Base-by-base conservation (phyloP, 2,113 vertebrate species). In the Haemorhous mexicanus region DNA sequence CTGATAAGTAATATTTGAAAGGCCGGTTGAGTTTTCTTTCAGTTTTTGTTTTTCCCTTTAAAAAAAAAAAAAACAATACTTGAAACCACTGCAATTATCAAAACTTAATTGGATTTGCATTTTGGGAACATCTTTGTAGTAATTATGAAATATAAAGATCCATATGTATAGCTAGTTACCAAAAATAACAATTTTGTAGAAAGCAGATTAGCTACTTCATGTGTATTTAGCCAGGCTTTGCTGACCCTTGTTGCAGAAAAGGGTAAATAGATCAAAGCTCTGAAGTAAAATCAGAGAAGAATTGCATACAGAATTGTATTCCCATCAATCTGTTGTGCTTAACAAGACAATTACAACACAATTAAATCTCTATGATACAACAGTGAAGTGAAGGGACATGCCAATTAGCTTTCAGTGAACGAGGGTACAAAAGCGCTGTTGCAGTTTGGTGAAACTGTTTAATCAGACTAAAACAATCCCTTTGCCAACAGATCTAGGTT, bases 11-110 rank as follows among this genome's bases (percentile, higher is more conserved):
- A 68, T 79, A 84, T 68, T 62, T 74, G 33, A 85, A 83, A 91
- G 47, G 16, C 13, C 18, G 63, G 11, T 4, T 90, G 43, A 46
- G 9, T 23, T 87, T 93, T 82, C 15, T 68, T 83, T 67, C 5
- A 2, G 4, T 24, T 76, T 5, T 4, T 30, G 0, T 0, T 37
- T 28, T 53, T 39, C 19, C 5, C 10, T 59, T 27, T 49, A 5
- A 5, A 39, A 15, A 20, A 26, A 6, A 28, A 15, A 43, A 52
- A 7, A 53, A 0, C 19, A 33, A 27, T 33, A 33, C 16, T 86
- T 81, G 47, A 61, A 93, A 6, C 7, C 6, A 35, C 35, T 90
- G 13, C 4, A 55, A 33, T 76, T 78, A 43, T 24, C 24, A 52
- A 62, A 90, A 46, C 7, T 55, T 68, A 41, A 84, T 94, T 77